A percentile compares a stretch with the other conserved stretches of the same genome.
Evolutionary conservation across 2,113 vertebrate genomes (phyloP).

Genomic region (Alaudala cheleensis): DNA sequence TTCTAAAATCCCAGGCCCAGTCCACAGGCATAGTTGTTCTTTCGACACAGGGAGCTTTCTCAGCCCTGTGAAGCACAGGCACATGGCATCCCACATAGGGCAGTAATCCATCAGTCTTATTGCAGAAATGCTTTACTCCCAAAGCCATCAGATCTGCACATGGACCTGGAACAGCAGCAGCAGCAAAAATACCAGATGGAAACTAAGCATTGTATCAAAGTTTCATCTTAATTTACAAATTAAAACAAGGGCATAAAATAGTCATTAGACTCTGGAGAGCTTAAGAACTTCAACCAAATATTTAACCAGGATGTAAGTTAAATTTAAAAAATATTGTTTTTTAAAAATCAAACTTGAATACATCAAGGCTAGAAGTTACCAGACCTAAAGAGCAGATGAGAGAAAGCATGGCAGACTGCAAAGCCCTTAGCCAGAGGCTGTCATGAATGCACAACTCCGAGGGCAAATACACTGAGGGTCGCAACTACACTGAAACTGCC

Average conservation of each 20-base stretch:
- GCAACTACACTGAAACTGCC: background rate
- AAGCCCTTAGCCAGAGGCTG: background rate
- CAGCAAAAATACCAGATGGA: background rate
- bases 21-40: background rate
- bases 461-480: background rate
- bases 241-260: background rate
- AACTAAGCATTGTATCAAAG: background rate
- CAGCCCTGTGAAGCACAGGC: background rate
- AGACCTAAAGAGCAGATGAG: background rate
- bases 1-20: background rate
- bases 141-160: background rate
- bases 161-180: background rate
- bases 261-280: background rate
- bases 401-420: background rate
- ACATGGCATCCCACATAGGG: rapidly evolving
- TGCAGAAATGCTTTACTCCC: background rate
- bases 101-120: background rate
- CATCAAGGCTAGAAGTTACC: background rate
- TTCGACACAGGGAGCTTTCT: background rate
- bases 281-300: background rate
- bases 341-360: background rate
- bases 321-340: rapidly evolving
- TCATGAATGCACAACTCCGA: background rate
- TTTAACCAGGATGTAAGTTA: background rate
- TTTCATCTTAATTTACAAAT: background rate